These are phyloP conservation scores for Coccyzus lansbergi DNA, from an alignment of 2,797 vertebrate genomes.

Conservation along the genomic window DNA sequence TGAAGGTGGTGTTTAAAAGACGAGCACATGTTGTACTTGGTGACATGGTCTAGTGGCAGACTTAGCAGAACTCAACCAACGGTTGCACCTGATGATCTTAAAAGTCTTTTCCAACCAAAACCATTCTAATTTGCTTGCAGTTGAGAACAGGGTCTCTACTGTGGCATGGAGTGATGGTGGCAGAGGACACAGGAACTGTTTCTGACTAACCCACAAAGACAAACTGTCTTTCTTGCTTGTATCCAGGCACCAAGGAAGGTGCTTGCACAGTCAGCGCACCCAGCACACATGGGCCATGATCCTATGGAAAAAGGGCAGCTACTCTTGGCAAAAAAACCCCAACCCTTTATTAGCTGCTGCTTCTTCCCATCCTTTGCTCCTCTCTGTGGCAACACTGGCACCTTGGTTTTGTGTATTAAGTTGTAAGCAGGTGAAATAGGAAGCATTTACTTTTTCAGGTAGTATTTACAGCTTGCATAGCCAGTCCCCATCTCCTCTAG, in stretches of 20 bases:
- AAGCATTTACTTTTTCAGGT: conserved; percentile 74
- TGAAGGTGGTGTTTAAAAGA: too few relatives aligned
- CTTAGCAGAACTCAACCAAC: too few relatives aligned
- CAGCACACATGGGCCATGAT: not conserved
- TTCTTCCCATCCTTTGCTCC: conserved; percentile 29
- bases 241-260: not conserved
- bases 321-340: conserved; percentile 11
- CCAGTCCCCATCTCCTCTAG: conserved; percentile 70
- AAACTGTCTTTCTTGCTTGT: not conserved
- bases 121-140: not conserved
- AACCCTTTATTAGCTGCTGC: not conserved
- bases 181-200: not conserved
- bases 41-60: too few relatives aligned
- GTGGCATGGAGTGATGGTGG: accelerated
- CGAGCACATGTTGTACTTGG: too few relatives aligned
- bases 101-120: too few relatives aligned
- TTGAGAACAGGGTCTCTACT: not conserved
- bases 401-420: conserved; percentile 41
- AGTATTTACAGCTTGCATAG: conserved; percentile 72
- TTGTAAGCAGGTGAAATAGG: conserved; percentile 65
- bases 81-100: too few relatives aligned
- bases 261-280: not conserved
- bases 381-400: conserved; percentile 30
- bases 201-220: not conserved
- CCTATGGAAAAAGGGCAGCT: not conserved